Conservation (phyloP, 2,113 vertebrate species). For the Rattus rattus region DNA sequence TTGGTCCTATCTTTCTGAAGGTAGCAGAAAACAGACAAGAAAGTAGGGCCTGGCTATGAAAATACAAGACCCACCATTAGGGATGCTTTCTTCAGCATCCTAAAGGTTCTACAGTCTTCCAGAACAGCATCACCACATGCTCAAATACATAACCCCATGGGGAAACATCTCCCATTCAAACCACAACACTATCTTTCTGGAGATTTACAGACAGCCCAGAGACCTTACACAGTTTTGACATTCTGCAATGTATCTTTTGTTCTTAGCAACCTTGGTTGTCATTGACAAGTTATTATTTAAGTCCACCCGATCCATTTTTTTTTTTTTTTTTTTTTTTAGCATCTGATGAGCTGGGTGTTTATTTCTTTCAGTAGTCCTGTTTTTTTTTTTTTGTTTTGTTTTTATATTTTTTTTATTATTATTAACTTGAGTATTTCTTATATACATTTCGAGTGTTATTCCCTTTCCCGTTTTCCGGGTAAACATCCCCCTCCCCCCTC, state of each 20-base stretch:
- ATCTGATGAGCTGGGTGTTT: not conserved
- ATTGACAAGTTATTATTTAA: constrained; percentile 5
- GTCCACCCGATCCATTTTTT: no score
- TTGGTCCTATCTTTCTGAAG: not conserved
- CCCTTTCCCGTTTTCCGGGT: no score
- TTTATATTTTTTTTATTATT: no score
- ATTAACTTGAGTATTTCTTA: no score
- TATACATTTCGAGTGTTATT: no score
- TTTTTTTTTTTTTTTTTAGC: no score
- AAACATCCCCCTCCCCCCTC: no score
- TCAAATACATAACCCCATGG: not conserved
- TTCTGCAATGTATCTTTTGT: not conserved
- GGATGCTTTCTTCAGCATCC: no score
- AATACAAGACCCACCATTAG: not conserved
- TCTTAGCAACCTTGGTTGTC: not conserved
- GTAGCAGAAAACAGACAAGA: not conserved
- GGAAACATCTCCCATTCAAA: not conserved
- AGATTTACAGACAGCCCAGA: not conserved
- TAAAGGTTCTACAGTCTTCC: not conserved
- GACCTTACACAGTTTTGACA: not conserved
- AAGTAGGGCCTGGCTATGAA: not conserved
- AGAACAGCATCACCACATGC: not conserved
- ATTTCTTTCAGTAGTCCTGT: no score
- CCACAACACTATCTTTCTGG: not conserved
- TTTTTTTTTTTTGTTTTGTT: no score